A percentile compares a stretch with the other conserved stretches of the same genome.
Conservation (phyloP, 2,888 invertebrate genomes). For the Lysandra coridon region DNA sequence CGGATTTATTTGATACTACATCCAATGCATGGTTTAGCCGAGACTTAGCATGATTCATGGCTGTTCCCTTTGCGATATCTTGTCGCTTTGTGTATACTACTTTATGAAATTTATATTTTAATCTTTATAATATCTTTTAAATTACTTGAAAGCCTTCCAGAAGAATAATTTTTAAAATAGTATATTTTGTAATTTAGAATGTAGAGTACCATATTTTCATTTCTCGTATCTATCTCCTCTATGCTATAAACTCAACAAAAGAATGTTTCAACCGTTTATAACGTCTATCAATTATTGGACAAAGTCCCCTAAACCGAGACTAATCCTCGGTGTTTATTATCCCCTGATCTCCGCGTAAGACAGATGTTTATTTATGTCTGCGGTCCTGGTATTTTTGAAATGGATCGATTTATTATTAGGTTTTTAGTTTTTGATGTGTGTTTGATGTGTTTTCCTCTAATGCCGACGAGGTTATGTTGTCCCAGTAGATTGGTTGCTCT, state of each 20-base stretch:
- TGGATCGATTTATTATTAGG: neutral
- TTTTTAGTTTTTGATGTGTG: neutral
- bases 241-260: constrained; percentile 36
- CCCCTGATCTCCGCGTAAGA: constrained; percentile 67
- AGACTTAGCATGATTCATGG: constrained; percentile 38
- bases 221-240: constrained; percentile 13
- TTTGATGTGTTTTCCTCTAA: no score
- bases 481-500: neutral
- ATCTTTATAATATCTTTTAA: neutral
- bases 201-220: neutral
- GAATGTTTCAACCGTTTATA: constrained; percentile 29
- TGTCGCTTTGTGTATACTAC: no score
- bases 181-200: neutral
- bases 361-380: constrained; percentile 57
- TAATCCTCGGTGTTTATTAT: constrained; percentile 65
- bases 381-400: constrained; percentile 35
- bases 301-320: constrained; percentile 44
- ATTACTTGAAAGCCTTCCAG: no score
- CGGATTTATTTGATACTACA: constrained; percentile 44
- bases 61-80: constrained; percentile 33
- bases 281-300: constrained; percentile 42
- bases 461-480: constrained; percentile 37
- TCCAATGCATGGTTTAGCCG: constrained; percentile 48
- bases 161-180: no score
- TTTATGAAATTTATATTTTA: neutral